Evolutionary conservation across 2,113 vertebrate genomes (phyloP).

Genomic region (Bubo blakistoni): DNA sequence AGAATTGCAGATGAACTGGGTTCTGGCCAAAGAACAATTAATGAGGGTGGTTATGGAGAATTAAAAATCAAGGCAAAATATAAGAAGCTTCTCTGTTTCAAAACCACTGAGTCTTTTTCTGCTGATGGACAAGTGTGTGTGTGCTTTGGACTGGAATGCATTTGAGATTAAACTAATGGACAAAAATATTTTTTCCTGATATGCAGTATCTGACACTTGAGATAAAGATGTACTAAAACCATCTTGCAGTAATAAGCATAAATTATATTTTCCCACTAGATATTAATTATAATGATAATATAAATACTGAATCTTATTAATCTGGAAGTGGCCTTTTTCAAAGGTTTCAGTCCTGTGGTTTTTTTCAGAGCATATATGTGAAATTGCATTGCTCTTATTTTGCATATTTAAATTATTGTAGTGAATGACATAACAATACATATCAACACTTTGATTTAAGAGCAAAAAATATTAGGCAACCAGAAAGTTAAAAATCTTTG

Average conservation of each 20-base stretch:
- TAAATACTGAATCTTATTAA: neutral
- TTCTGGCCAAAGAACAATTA: neutral
- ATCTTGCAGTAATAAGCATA: neutral
- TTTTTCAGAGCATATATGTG: neutral
- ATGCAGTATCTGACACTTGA: neutral
- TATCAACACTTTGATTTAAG: neutral
- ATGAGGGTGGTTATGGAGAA: neutral
- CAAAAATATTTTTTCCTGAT: neutral
- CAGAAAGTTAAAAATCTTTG: neutral
- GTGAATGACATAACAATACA: neutral
- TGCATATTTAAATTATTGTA: neutral
- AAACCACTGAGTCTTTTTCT: neutral
- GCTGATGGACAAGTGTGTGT: neutral
- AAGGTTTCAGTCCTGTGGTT: neutral
- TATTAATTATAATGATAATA: neutral
- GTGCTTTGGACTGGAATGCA: neutral
- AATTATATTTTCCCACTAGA: neutral
- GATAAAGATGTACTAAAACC: neutral
- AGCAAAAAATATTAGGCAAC: neutral
- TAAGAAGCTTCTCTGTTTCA: neutral
- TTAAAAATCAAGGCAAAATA: neutral
- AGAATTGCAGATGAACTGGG: neutral
- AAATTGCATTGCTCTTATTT: neutral
- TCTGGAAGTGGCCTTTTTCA: neutral
- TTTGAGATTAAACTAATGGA: neutral